These are phyloP conservation scores for Acromyrmex echinatior DNA, from an alignment of 1,140 invertebrate species.

Conservation along the genomic window DNA sequence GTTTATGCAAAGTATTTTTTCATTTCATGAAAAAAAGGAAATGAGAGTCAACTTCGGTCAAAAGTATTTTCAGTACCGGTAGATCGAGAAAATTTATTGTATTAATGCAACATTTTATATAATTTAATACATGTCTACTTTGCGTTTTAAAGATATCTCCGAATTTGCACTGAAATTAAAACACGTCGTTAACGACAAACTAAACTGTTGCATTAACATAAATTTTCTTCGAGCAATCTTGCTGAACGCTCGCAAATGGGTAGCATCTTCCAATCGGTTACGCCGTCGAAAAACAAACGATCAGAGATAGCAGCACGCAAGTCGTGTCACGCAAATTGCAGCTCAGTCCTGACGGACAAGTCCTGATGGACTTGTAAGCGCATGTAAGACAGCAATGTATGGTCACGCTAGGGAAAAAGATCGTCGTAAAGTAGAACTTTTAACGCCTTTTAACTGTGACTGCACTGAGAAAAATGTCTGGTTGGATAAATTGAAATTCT, in stretches of 20 bases:
- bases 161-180: background rate
- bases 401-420: background rate
- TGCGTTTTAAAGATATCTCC: background rate
- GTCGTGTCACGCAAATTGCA: slow-evolving; percentile 29
- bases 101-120: no score
- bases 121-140: background rate
- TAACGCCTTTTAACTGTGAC: background rate
- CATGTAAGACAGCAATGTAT: background rate
- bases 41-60: background rate
- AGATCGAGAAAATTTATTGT: background rate
- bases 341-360: background rate
- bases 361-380: slow-evolving; percentile 39
- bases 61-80: background rate
- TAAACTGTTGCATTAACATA: slow-evolving; percentile 18
- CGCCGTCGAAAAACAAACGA: slow-evolving; percentile 37
- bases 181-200: background rate
- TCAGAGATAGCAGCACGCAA: slow-evolving; percentile 29
- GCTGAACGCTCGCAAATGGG: background rate
- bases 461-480: no score
- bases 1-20: background rate
- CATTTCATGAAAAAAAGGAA: background rate
- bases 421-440: background rate
- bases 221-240: slow-evolving; percentile 9
- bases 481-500: no score
- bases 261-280: slow-evolving; percentile 42